Base-by-base conservation (phyloP, 2,888 invertebrate genomes). In the Xiphydria camelus region DNA sequence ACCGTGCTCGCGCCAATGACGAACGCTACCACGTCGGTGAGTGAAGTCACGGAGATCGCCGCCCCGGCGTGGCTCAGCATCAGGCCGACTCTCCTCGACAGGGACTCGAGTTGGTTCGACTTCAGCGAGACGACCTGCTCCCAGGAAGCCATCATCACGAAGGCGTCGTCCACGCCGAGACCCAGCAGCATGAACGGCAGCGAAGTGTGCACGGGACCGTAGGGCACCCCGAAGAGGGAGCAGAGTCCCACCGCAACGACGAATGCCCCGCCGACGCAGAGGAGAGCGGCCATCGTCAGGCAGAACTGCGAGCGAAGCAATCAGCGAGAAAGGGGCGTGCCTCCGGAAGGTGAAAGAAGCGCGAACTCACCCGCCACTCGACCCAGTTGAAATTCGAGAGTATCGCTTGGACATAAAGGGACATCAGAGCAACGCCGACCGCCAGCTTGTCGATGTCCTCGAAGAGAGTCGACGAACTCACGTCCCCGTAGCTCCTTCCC, bases 151-250 rank as follows among this genome's bases (percentile, higher is more conserved):
- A 86, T 83, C 77, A 91, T 88, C 0, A 92, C 89, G 74, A 92
- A 91, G 83, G 91, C 89, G 66, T 92, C 91, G 62, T 91, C 91
- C 17, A 91, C 84, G 22, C 88, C 87, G 53, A 89, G 81, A 49
- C 91, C 91, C 82, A 91, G 84, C 10, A 92, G 70, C 45, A 92
- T 79, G 74, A 92, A 91, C 4, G 91, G 91, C 48, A 91, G 75
- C 9, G 90, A 87, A 6, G 88, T 86, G 70, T 92, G 91, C 1
- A 91, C 86, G 0, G 91, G 91, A 1, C 91, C 89, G 70, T 88
- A 91, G 20, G 86, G 81, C 22, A 90, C 78, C 4, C 86, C 86
- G 44, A 87, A 66, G 5, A 84, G 68, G 1, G 89, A 87, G 64
- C 89, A 89, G 64, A 89, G 70, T 38, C 89, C 86, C 42, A 86